These are phyloP conservation scores for Danio choprae DNA, from an alignment of 2,797 vertebrate genomes.

Conservation along the genomic window DNA sequence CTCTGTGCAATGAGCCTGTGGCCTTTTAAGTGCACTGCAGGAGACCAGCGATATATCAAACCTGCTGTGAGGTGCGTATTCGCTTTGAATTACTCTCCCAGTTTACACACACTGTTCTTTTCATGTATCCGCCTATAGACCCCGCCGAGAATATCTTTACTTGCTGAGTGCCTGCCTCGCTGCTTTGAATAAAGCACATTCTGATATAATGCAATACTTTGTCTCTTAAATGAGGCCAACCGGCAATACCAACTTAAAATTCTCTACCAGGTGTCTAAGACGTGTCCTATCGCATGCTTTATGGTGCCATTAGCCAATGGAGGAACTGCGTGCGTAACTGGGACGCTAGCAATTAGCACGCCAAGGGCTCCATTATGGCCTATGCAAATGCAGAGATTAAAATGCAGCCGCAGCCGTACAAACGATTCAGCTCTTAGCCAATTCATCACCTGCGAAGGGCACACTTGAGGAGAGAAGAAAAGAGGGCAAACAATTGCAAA, in stretches of 20 bases:
- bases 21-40: constrained; percentile 47
- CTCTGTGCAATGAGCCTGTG: constrained; percentile 19
- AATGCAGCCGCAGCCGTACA: constrained; percentile 59
- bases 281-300: constrained; percentile 77
- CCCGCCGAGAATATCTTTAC: constrained; percentile 56
- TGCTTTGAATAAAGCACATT: constrained; percentile 62
- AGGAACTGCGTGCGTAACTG: constrained; percentile 74
- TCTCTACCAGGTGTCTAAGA: constrained; percentile 76
- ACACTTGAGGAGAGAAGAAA: constrained; percentile 16
- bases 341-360: constrained; percentile 80
- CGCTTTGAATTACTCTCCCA: constrained; percentile 55
- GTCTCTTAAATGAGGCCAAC: constrained; percentile 76
- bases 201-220: constrained; percentile 72
- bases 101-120: constrained; percentile 47
- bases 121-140: constrained; percentile 40
- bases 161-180: constrained; percentile 56
- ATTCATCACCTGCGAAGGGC: constrained; percentile 54
- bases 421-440: constrained; percentile 20
- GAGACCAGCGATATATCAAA: constrained; percentile 30
- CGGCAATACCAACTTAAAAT: constrained; percentile 73
- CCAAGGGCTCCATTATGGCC: constrained; percentile 79
- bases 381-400: constrained; percentile 74
- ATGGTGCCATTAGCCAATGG: constrained; percentile 79
- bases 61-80: constrained; percentile 46
- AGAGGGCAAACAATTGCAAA: constrained; percentile 33